A percentile compares a stretch with the other conserved stretches of the same genome.
phyloP scores from a whole-genome alignment of 2,797 vertebrate species.

The Enteromius unitaeniatus region DNA sequence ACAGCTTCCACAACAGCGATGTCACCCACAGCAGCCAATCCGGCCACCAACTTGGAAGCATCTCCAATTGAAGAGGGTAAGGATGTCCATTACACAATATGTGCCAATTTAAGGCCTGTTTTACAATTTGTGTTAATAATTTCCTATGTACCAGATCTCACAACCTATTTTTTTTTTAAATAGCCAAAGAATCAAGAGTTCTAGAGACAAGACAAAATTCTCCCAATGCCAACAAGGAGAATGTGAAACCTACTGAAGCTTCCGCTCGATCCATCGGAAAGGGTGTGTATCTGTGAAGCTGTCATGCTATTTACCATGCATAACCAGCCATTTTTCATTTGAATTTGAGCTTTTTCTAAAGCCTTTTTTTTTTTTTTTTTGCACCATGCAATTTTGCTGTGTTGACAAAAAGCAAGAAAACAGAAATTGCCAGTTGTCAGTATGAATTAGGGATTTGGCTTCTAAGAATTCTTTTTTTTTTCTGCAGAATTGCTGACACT shows the following conservation, averaged over 20 bases:
- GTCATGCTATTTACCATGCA: not conserved
- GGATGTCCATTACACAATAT: conserved; percentile 34
- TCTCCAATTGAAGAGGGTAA: conserved; percentile 89
- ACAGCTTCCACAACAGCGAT: conserved; percentile 83
- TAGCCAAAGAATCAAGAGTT: conserved; percentile 94
- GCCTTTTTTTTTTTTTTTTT: not conserved
- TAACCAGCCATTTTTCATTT: not conserved
- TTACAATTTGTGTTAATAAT: not conserved
- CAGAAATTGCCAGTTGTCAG: conserved; percentile 13
- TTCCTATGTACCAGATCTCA: not conserved
- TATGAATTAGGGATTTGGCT: conserved; percentile 26
- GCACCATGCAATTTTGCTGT: not conserved
- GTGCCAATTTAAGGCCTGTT: not conserved
- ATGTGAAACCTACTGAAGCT: conserved; percentile 88
- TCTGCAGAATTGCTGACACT: conserved; percentile 18
- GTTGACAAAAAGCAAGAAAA: conserved; percentile 19
- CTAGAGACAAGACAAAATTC: conserved; percentile 94
- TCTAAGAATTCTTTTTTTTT: not conserved
- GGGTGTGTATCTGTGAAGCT: conserved; percentile 78
- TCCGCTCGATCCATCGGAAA: conserved; percentile 90
- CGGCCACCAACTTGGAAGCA: conserved; percentile 86
- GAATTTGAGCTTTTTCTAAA: conserved; percentile 3
- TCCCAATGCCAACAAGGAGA: conserved; percentile 91
- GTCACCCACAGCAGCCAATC: conserved; percentile 91
- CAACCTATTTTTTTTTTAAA: conserved; percentile 31